Percentiles rank a stretch among this genome's conserved stretches.
phyloP scores from a whole-genome alignment of 2,797 vertebrate species.

The Clarias pachynema region DNA sequence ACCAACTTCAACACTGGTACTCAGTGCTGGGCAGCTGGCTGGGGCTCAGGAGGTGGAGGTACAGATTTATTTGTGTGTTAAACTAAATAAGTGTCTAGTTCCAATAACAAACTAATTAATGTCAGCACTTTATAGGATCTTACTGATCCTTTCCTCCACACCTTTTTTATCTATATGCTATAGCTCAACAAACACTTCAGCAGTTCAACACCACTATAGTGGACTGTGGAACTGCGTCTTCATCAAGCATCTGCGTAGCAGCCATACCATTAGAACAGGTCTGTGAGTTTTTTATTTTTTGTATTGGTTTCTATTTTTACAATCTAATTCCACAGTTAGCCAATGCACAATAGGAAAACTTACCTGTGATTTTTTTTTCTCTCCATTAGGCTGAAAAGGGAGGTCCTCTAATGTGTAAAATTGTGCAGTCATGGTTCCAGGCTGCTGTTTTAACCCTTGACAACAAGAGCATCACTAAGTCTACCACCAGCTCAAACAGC shows the following conservation, averaged over 20 bases:
- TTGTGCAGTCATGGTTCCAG: slow-evolving; percentile 51
- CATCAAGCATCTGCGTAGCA: slow-evolving; percentile 49
- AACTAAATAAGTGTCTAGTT: neutral
- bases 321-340: neutral
- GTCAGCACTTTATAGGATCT: neutral
- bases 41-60: slow-evolving; percentile 55
- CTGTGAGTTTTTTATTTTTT: neutral
- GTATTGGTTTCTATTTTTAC: neutral
- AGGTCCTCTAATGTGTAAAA: slow-evolving; percentile 57
- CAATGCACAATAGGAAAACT: neutral
- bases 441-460: slow-evolving; percentile 48
- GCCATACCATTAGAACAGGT: slow-evolving; percentile 47
- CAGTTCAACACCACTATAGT: slow-evolving; percentile 43
- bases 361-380: neutral
- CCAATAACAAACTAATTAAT: neutral
- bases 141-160: neutral
- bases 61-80: slow-evolving; percentile 14
- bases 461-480: slow-evolving; percentile 6
- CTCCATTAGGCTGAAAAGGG: slow-evolving; percentile 48
- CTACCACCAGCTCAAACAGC: neutral
- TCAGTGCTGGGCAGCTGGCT: slow-evolving; percentile 56
- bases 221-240: slow-evolving; percentile 47
- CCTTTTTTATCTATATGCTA: slow-evolving; percentile 13
- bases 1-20: slow-evolving; percentile 1
- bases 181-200: slow-evolving; percentile 51